Conservation (phyloP, 2,888 invertebrate genomes). For the Meiosimyza decipiens region DNA sequence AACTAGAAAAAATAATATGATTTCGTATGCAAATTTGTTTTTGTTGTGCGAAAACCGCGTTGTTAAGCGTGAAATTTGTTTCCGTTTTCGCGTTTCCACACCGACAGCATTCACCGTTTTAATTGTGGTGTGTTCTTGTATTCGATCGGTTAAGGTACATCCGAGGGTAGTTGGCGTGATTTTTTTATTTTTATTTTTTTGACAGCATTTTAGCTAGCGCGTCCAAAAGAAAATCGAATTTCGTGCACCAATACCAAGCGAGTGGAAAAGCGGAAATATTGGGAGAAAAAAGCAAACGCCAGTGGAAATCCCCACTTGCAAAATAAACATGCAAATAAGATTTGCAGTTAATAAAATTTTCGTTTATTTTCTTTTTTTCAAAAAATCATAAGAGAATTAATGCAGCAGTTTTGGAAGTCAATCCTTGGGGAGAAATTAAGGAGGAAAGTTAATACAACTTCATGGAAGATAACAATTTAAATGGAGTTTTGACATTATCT, state of each 20-base stretch:
- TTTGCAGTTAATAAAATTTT: constrained; percentile 65
- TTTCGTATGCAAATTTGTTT: constrained; percentile 58
- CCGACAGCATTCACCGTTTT: constrained; percentile 21
- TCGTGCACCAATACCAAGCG: constrained; percentile 14
- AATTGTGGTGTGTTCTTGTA: constrained; percentile 26
- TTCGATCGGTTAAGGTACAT: constrained; percentile 15
- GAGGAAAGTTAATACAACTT: too few relatives aligned
- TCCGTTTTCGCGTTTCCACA: constrained; percentile 44
- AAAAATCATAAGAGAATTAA: constrained; percentile 18
- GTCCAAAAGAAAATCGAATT: constrained; percentile 49
- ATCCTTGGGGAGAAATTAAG: constrained; percentile 31
- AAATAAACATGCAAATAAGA: constrained; percentile 66
- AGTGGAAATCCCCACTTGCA: constrained; percentile 42
- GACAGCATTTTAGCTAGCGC: constrained; percentile 44
- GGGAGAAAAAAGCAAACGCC: not conserved
- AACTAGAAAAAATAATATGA: constrained; percentile 35
- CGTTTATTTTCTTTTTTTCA: constrained; percentile 12
- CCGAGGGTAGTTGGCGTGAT: constrained; percentile 21
- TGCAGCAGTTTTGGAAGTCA: not conserved
- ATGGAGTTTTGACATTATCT: too few relatives aligned
- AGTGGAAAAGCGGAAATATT: constrained; percentile 40
- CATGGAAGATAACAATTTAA: too few relatives aligned
- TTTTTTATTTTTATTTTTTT: constrained; percentile 38
- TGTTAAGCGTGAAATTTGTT: constrained; percentile 65
- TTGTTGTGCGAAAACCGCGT: constrained; percentile 53